Base-by-base conservation (phyloP, 2,888 invertebrate species). In the Encarsia formosa region DNA sequence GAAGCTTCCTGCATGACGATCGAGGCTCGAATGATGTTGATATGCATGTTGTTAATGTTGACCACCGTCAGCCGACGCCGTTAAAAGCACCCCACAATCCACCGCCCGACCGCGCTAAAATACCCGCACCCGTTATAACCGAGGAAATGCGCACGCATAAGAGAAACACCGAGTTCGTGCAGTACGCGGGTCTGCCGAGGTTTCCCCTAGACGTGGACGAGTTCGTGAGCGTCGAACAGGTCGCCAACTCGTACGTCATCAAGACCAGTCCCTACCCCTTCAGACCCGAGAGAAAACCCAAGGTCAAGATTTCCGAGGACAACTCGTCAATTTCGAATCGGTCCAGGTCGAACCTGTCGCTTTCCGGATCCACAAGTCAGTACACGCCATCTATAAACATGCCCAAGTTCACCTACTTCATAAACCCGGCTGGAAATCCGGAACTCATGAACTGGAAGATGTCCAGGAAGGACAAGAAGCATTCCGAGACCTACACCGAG, bases 401-500 rank as follows among this genome's bases (percentile, higher is more conserved):
- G 58, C 61, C 64, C 15, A 66, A 67, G 44, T 70, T 70, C 42
- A 68, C 66, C 4, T 65, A 68, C 43, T 67, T 69, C 42, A 59
- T 68, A 11, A 67, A 70, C 45, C 66, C 69, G 0, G 52, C 54
- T 1, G 45, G 52, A 2, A 67, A 65, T 22, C 38, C 57, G 0
- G 62, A 63, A 8, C 38, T 63, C 13, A 65, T 60, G 60, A 63
- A 64, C 40, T 70, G 69, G 43, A 71, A 66, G 52, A 67, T 73
- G 65, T 71, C 73, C 18, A 55, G 73, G 13, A 71, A 69, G 53
- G 72, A 73, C 43, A 73, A 73, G 46, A 73, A 73, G 53, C 62
- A 69, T 39, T 70, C 73, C n/a, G 68, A 71, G 43, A 73, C 73
- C 1, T 72, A 71, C 49, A 59, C 66, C n/a, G 73, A 73, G 50